Evolutionary conservation across 2,888 invertebrate species (phyloP).

Genomic region (Lasius platythorax): DNA sequence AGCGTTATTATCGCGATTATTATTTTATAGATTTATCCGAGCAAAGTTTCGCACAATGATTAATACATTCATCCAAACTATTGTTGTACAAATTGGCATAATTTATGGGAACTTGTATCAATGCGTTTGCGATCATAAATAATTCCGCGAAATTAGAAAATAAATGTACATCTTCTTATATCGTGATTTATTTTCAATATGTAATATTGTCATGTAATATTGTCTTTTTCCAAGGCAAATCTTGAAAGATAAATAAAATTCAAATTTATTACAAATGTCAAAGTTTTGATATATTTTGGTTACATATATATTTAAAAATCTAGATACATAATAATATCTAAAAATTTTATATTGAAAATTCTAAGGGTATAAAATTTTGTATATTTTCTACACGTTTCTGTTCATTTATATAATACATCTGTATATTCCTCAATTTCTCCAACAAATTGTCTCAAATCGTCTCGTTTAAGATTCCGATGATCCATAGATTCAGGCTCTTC

Average conservation of each 20-base stretch:
- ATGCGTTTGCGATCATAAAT: not conserved
- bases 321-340: not conserved
- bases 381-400: not conserved
- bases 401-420: not conserved
- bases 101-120: not conserved
- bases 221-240: not conserved
- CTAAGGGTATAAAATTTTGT: not conserved
- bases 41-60: not conserved
- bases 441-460: not conserved
- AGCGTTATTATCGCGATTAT: constrained; percentile 31
- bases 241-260: not conserved
- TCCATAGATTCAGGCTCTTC: not conserved
- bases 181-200: not conserved
- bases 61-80: constrained; percentile 21
- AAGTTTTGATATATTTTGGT: not conserved
- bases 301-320: not conserved
- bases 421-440: not conserved
- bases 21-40: not conserved
- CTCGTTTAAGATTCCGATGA: not conserved
- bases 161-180: not conserved
- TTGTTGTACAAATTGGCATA: not conserved
- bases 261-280: not conserved
- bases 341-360: not conserved
- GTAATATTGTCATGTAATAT: not conserved
- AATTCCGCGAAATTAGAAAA: constrained; percentile 22